phyloP scores from a whole-genome alignment of 2,797 vertebrate genomes.

The Anguilla obscura region DNA sequence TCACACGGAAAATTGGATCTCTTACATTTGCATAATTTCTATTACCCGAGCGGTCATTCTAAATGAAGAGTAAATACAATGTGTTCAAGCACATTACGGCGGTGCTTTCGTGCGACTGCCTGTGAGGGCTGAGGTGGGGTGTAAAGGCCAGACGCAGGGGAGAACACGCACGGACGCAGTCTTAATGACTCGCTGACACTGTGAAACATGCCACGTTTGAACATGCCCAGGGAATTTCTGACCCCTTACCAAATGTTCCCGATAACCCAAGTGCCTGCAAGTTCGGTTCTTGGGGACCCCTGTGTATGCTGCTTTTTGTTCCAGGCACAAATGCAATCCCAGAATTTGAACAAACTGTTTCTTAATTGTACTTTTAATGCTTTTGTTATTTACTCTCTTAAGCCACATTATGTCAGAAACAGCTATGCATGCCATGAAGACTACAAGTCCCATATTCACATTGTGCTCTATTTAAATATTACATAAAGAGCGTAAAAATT shows the following conservation, averaged over 20 bases:
- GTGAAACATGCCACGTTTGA: neutral
- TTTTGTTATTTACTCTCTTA: too few species aligned
- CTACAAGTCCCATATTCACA: too few species aligned
- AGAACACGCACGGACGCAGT: neutral
- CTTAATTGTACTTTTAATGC: too few species aligned
- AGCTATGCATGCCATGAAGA: too few species aligned
- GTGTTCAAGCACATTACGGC: neutral
- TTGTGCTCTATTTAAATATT: too few species aligned
- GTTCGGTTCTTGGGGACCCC: too few species aligned
- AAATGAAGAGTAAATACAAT: constrained; percentile 27
- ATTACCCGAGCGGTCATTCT: constrained; percentile 34
- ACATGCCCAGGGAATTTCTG: too few species aligned
- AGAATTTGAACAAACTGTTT: too few species aligned
- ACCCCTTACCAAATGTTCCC: neutral
- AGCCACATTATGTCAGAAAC: too few species aligned
- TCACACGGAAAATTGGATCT: constrained; percentile 43
- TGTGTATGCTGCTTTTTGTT: too few species aligned
- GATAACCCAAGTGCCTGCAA: neutral
- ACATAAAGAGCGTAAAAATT: too few species aligned
- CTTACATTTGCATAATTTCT: constrained; percentile 49
- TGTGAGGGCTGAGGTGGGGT: neutral
- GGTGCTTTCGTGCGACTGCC: neutral
- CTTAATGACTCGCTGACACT: neutral
- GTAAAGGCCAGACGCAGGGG: neutral
- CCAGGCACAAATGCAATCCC: too few species aligned